A percentile compares a stretch with the other conserved stretches of the same genome.
Conservation (phyloP, 35 echinoderm and acorn worm genomes). For the Heliocidaris tuberculata region DNA sequence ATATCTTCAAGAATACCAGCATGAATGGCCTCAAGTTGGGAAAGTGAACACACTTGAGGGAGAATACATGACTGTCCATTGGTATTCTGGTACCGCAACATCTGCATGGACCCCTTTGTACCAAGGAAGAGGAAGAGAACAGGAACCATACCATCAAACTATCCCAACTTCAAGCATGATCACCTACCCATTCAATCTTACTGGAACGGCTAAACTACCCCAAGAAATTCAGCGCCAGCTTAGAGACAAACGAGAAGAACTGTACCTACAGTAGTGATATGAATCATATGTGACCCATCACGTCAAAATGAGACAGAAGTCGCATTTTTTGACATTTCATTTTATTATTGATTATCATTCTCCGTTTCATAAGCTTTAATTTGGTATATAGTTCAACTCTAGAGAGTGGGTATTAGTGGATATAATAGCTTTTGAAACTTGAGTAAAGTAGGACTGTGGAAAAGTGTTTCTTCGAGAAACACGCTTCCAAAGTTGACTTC, state of each 20-base stretch:
- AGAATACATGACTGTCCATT: neutral
- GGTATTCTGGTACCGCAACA: neutral
- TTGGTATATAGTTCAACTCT: too few species aligned
- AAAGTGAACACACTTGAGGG: neutral
- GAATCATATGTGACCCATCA: too few species aligned
- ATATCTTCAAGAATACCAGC: neutral
- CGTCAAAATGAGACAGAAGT: too few species aligned
- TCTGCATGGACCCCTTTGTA: neutral
- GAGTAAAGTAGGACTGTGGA: too few species aligned
- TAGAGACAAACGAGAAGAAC: neutral
- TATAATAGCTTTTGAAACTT: too few species aligned
- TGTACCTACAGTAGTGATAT: neutral
- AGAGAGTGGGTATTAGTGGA: too few species aligned
- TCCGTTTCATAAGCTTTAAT: too few species aligned
- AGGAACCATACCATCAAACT: neutral
- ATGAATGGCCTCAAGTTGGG: conserved; percentile 22
- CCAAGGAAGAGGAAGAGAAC: neutral
- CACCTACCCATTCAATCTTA: neutral
- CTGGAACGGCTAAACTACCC: conserved; percentile 2
- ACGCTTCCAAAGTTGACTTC: too few species aligned
- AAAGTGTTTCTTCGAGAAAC: too few species aligned
- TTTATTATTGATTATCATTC: too few species aligned
- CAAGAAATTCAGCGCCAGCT: conserved; percentile 25
- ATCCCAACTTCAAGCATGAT: neutral
- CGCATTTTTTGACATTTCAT: too few species aligned